These are phyloP conservation scores for Rissa tridactyla DNA, from an alignment of 2,113 vertebrate genomes.

Conservation along the genomic window DNA sequence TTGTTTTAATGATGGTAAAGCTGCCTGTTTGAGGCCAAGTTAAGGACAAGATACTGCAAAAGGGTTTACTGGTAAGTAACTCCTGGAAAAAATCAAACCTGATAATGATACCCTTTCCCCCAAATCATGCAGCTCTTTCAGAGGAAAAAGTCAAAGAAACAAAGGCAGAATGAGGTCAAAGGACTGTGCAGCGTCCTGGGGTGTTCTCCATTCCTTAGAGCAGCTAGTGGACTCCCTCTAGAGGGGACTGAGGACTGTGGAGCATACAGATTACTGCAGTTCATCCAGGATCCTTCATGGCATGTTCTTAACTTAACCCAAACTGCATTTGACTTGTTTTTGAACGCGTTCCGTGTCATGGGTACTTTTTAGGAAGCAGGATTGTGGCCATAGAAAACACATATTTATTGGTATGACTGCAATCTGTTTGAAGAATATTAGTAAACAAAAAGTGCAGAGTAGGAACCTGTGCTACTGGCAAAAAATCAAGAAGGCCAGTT, in stretches of 20 bases:
- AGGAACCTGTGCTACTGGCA: not conserved
- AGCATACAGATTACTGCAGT: not conserved
- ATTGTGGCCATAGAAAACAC: not conserved
- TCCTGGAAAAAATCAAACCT: not conserved
- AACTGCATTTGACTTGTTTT: not conserved
- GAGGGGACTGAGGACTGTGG: not conserved
- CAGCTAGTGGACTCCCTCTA: slow-evolving; percentile 39
- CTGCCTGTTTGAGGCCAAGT: not conserved
- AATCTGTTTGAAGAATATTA: not conserved
- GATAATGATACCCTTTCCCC: not conserved
- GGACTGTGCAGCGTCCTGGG: not conserved
- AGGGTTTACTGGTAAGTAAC: not conserved
- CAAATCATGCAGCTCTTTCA: not conserved
- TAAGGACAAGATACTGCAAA: not conserved
- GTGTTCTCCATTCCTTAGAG: not conserved
- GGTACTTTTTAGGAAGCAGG: not conserved
- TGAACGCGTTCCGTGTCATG: not conserved
- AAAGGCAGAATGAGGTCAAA: not conserved
- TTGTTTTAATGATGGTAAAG: not conserved
- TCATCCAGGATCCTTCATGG: not conserved
- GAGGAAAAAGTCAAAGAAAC: not conserved
- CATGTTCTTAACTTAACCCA: not conserved
- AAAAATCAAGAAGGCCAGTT: not conserved
- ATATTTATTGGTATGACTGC: not conserved
- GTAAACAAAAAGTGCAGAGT: not conserved